Evolutionary conservation across 2,888 invertebrate genomes (phyloP).

Genomic region (Eristalis pertinax): DNA sequence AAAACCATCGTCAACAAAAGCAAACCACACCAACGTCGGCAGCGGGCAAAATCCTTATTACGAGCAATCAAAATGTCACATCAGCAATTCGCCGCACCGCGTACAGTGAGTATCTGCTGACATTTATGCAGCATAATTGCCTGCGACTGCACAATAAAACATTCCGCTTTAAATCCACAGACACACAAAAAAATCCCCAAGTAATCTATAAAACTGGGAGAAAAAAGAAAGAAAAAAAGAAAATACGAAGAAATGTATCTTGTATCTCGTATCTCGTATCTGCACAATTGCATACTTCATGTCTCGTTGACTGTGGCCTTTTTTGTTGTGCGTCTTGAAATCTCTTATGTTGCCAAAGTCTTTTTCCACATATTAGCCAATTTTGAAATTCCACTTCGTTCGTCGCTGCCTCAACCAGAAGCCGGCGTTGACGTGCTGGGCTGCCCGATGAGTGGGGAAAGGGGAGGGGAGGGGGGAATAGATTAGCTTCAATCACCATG

Average conservation of each 20-base stretch:
- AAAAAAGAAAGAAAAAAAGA: not conserved
- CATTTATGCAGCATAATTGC: conserved; percentile 27
- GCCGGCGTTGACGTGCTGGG: not conserved
- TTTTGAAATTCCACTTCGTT: conserved; percentile 50
- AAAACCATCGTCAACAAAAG: not conserved
- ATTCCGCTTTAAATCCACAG: not conserved
- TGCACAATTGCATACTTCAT: not conserved
- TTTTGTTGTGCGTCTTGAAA: not conserved
- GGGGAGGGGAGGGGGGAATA: conserved; percentile 14
- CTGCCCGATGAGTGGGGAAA: no score
- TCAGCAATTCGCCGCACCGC: not conserved
- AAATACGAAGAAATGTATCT: not conserved
- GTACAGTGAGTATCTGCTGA: conserved; percentile 1
- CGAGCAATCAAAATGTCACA: not conserved
- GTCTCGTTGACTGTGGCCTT: not conserved
- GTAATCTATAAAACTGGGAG: not conserved
- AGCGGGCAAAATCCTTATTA: not conserved
- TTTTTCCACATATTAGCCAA: conserved; percentile 58
- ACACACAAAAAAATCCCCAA: not conserved
- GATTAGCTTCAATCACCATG: conserved; percentile 65
- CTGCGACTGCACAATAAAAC: not conserved
- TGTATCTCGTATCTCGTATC: not conserved
- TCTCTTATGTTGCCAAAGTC: conserved; percentile 25
- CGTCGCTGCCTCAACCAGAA: not conserved
- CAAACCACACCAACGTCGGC: not conserved